Conservation (phyloP, 1,140 invertebrate species). For the Drepana arcuata region DNA sequence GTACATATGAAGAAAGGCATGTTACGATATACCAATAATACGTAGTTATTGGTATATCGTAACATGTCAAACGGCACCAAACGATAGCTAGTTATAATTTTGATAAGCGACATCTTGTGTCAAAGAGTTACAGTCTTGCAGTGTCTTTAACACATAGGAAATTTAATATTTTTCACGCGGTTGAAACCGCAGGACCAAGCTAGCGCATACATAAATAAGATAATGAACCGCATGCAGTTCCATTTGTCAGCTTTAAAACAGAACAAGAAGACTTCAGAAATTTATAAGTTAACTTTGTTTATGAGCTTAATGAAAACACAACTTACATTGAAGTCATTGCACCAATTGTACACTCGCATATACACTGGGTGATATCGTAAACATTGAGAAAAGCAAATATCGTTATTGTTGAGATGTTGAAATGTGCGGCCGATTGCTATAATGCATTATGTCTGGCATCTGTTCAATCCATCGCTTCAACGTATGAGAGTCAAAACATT, state of each 20-base stretch:
- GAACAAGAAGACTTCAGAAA: slow-evolving; percentile 47
- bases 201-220: slow-evolving; percentile 29
- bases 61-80: no score
- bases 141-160: no score
- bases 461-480: slow-evolving; percentile 43
- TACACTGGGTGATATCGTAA: slow-evolving; percentile 41
- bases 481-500: slow-evolving; percentile 33
- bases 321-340: slow-evolving; percentile 41
- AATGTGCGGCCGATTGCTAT: slow-evolving; percentile 48
- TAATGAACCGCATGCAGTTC: slow-evolving; percentile 26
- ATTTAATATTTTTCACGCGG: no score
- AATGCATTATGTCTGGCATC: slow-evolving; percentile 28
- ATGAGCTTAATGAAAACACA: slow-evolving; percentile 46
- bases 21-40: no score
- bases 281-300: slow-evolving; percentile 47
- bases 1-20: no score
- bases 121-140: no score
- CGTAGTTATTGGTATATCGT: no score
- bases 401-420: slow-evolving; percentile 37
- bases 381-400: slow-evolving; percentile 50
- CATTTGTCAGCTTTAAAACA: slow-evolving; percentile 37
- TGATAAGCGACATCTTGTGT: no score
- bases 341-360: slow-evolving; percentile 38
- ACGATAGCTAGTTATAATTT: no score
- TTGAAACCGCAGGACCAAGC: slow-evolving; percentile 10